Conservation (phyloP, 2,797 vertebrate species). For the Acestrorhynchus altus region DNA sequence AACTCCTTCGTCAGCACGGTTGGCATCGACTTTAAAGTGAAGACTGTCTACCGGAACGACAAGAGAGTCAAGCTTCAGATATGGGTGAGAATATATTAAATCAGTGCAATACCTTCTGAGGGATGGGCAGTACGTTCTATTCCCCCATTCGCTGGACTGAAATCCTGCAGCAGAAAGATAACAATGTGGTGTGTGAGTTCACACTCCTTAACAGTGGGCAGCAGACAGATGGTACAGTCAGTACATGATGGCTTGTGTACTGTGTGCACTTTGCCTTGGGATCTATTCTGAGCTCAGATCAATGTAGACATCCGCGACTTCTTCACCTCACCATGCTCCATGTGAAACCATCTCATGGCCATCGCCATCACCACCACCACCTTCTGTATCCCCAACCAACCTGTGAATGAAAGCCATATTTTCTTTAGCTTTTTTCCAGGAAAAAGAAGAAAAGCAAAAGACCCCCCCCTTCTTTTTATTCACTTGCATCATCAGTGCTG, state of each 20-base stretch:
- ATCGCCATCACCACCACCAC: not conserved
- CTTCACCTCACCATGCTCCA: not conserved
- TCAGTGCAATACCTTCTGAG: not conserved
- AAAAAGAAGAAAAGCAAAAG: constrained; percentile 49
- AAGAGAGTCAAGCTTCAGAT: constrained; percentile 97
- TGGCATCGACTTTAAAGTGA: constrained; percentile 98
- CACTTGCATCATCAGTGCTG: constrained; percentile 66
- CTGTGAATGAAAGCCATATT: constrained; percentile 50
- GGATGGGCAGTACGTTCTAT: not conserved
- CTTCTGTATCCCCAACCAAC: constrained; percentile 5
- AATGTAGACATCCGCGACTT: not conserved
- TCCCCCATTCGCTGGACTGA: not conserved
- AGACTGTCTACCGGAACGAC: constrained; percentile 95
- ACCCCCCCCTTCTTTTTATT: constrained; percentile 12
- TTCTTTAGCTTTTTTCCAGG: constrained; percentile 18
- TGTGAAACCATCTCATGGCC: not conserved
- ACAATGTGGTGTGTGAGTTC: not conserved
- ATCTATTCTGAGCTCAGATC: not conserved
- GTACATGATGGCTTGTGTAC: constrained; percentile 7
- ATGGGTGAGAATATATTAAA: constrained; percentile 83
- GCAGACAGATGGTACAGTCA: constrained; percentile 23
- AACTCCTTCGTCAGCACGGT: constrained; percentile 96
- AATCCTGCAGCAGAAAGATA: not conserved
- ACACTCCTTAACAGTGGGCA: not conserved
- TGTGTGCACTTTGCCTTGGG: not conserved